phyloP scores from a whole-genome alignment of 2,113 vertebrate species.

The Syngnathus typhle region DNA sequence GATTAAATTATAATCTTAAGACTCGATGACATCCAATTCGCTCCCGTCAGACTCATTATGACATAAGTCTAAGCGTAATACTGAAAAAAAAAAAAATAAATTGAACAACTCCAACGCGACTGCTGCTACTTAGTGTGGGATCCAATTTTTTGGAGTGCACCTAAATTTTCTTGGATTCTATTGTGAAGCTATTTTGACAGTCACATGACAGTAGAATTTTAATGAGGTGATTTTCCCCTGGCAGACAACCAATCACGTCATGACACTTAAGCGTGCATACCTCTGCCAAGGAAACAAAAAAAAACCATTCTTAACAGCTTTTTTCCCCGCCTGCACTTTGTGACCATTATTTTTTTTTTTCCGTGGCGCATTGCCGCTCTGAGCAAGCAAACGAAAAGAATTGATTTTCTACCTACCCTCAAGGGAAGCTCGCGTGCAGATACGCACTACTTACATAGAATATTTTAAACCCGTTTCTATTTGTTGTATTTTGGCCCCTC shows the following conservation, averaged over 20 bases:
- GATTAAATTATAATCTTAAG: too few species aligned
- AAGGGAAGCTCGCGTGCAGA: slow-evolving; percentile 6
- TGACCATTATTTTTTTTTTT: not conserved
- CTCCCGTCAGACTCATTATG: too few species aligned
- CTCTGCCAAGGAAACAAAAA: not conserved
- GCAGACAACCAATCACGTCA: slow-evolving; percentile 7
- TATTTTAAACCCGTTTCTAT: slow-evolving; percentile 40
- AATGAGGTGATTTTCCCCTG: slow-evolving; percentile 28
- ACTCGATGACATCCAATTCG: too few species aligned
- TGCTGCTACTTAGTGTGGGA: slow-evolving; percentile 23
- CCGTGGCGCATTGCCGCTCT: not conserved
- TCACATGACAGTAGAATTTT: slow-evolving; percentile 38
- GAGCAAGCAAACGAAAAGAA: not conserved
- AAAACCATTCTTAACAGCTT: not conserved
- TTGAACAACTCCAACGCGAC: not conserved
- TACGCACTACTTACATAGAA: slow-evolving; percentile 34
- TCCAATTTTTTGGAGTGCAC: slow-evolving; percentile 36
- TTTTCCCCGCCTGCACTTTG: not conserved
- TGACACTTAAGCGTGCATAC: not conserved
- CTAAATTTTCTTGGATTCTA: slow-evolving; percentile 27
- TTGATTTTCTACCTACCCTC: too few species aligned
- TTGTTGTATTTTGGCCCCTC: slow-evolving; percentile 15
- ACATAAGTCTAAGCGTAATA: too few species aligned
- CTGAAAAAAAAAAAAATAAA: too few species aligned
- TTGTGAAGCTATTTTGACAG: slow-evolving; percentile 34